Conservation (phyloP, 1,140 invertebrate species). For the Macrosteles quadrilineatus region DNA sequence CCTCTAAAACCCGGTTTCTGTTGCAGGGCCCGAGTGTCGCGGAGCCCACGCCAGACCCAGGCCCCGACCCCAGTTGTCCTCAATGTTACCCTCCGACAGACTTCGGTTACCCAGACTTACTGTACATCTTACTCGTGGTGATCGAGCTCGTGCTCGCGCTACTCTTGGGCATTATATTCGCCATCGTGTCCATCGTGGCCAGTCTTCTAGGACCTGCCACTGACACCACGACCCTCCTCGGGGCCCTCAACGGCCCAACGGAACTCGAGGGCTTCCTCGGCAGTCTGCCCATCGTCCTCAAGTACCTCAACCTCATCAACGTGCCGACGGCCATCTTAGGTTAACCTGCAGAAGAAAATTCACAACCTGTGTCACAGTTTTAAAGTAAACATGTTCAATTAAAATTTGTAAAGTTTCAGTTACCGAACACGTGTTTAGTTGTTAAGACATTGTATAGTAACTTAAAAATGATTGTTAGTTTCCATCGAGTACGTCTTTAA, state of each 20-base stretch:
- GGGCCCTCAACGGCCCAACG: not conserved
- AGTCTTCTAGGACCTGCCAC: not conserved
- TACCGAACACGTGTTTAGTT: no score
- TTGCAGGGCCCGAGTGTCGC: no score
- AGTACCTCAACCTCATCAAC: slow-evolving; percentile 10
- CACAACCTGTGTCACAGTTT: not conserved
- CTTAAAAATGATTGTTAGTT: no score
- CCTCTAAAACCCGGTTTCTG: no score
- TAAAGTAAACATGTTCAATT: not conserved
- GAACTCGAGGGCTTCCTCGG: not conserved
- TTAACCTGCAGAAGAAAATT: not conserved
- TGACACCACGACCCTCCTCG: slow-evolving; percentile 3
- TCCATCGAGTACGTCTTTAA: no score
- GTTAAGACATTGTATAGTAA: no score
- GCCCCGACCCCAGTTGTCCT: not conserved
- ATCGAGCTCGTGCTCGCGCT: not conserved
- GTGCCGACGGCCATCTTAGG: slow-evolving; percentile 8
- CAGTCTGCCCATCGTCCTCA: not conserved
- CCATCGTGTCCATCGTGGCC: not conserved
- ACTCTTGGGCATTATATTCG: not conserved
- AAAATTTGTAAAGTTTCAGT: not conserved
- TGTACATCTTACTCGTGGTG: not conserved
- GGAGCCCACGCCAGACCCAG: no score
- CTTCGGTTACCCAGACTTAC: not conserved
- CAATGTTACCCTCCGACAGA: not conserved